A percentile compares a stretch with the other conserved stretches of the same genome.
Evolutionary conservation across 2,888 invertebrate genomes (phyloP).

Genomic region (Odiellus spinosus): DNA sequence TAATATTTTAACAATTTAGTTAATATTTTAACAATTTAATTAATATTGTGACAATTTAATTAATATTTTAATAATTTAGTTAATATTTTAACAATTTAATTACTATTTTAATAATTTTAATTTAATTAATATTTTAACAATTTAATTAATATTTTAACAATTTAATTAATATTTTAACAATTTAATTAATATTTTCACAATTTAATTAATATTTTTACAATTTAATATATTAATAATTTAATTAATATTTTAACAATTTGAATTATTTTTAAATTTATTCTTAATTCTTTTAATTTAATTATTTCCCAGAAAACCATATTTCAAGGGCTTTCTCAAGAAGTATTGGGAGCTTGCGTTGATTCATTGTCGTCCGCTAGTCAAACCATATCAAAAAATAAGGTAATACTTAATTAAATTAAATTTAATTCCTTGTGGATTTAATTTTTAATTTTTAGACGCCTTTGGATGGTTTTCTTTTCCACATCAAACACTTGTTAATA

Average conservation of each 20-base stretch:
- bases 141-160: too few species aligned
- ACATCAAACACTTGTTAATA: conserved; percentile 93
- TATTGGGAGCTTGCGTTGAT: conserved; percentile 75
- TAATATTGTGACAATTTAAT: conserved; percentile 1
- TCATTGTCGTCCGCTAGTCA: conserved; percentile 68
- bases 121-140: too few species aligned
- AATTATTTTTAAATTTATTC: background rate
- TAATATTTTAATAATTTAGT: background rate
- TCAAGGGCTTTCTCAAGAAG: conserved; percentile 92
- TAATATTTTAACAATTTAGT: conserved; percentile 22
- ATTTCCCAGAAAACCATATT: conserved; percentile 62
- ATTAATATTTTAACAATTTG: background rate
- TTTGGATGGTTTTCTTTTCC: conserved; percentile 92
- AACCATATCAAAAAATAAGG: conserved; percentile 56
- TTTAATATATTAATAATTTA: conserved; percentile 2
- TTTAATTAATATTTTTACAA: background rate
- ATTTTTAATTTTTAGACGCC: conserved; percentile 36
- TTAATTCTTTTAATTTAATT: conserved; percentile 1
- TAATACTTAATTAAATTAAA: conserved; percentile 22
- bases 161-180: too few species aligned
- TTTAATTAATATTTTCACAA: too few species aligned
- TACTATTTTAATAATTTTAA: too few species aligned
- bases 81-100: background rate
- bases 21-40: too few species aligned
- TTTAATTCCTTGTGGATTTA: conserved; percentile 1